Conservation (phyloP, 2,797 vertebrate genomes). For the Atherinosoma microstoma region DNA sequence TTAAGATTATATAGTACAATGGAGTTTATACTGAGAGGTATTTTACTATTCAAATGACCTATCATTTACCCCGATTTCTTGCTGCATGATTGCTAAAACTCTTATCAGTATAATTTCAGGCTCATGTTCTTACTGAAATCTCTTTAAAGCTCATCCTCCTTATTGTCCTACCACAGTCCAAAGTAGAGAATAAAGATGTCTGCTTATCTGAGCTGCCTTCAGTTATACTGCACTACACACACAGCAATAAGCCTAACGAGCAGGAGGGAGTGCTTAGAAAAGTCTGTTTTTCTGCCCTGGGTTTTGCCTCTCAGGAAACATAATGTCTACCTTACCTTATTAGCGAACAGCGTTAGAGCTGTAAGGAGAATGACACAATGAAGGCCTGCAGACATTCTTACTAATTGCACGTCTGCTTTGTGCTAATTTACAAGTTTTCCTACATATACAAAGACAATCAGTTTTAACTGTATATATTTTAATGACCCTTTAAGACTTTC, state of each 20-base stretch:
- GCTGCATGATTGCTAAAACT: neutral
- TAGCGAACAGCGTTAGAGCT: constrained; percentile 6
- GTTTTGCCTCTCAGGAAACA: constrained; percentile 21
- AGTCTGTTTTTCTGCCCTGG: neutral
- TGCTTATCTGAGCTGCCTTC: constrained; percentile 5
- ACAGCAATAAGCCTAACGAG: constrained; percentile 26
- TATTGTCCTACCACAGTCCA: neutral
- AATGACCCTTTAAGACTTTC: constrained; percentile 12
- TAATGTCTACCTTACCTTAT: constrained; percentile 10
- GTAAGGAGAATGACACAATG: constrained; percentile 6
- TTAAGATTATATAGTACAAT: neutral
- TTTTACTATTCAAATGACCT: constrained; percentile 12
- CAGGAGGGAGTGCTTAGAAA: constrained; percentile 11
- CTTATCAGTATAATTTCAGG: neutral
- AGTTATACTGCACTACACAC: constrained; percentile 7
- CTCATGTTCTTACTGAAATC: neutral
- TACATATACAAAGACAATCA: neutral
- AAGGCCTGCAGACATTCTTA: constrained; percentile 8
- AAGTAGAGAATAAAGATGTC: neutral
- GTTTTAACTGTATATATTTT: neutral
- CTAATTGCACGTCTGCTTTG: constrained; percentile 9
- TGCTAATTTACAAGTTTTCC: constrained; percentile 11
- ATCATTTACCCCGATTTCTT: neutral
- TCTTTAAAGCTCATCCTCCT: constrained; percentile 6
- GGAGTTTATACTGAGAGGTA: neutral